Percentiles rank a stretch among this genome's conserved stretches.
Evolutionary conservation across 2,888 invertebrate species (phyloP).

Genomic region (Blastobasis adustella): DNA sequence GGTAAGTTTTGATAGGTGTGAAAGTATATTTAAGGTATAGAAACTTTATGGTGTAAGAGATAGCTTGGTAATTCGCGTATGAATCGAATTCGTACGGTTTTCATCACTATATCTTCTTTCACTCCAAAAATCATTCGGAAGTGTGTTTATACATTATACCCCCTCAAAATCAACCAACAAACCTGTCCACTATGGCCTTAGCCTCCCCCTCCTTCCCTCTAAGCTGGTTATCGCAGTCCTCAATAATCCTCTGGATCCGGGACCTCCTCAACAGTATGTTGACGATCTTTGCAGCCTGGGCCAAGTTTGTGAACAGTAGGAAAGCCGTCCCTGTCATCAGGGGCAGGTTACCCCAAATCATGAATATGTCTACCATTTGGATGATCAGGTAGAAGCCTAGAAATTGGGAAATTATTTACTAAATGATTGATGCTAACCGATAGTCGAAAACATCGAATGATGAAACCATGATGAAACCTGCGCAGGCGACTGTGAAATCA

Average conservation of each 20-base stretch:
- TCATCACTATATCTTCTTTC: too few species aligned
- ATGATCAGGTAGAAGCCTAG: constrained; percentile 56
- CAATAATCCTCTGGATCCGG: constrained; percentile 36
- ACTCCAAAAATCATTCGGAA: too few species aligned
- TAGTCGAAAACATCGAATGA: too few species aligned
- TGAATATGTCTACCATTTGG: constrained; percentile 59
- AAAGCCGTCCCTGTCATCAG: constrained; percentile 62
- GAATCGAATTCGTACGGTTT: too few species aligned
- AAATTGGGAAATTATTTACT: background rate
- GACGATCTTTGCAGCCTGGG: constrained; percentile 52
- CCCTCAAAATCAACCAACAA: background rate
- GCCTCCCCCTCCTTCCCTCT: constrained; percentile 24
- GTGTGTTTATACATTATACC: too few species aligned
- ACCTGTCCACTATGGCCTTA: constrained; percentile 43
- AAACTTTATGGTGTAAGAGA: too few species aligned
- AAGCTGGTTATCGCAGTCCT: constrained; percentile 32
- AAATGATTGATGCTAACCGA: too few species aligned
- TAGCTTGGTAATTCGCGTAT: too few species aligned
- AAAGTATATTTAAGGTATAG: too few species aligned
- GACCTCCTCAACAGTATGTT: constrained; percentile 36
- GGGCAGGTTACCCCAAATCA: constrained; percentile 61
- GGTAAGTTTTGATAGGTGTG: too few species aligned
- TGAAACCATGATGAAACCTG: too few species aligned
- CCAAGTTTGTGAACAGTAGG: constrained; percentile 60
- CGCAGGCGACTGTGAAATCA: too few species aligned